A percentile compares a stretch with the other conserved stretches of the same genome.
Evolutionary conservation across 2,888 invertebrate species (phyloP).

Genomic region (Sturmia bella): DNA sequence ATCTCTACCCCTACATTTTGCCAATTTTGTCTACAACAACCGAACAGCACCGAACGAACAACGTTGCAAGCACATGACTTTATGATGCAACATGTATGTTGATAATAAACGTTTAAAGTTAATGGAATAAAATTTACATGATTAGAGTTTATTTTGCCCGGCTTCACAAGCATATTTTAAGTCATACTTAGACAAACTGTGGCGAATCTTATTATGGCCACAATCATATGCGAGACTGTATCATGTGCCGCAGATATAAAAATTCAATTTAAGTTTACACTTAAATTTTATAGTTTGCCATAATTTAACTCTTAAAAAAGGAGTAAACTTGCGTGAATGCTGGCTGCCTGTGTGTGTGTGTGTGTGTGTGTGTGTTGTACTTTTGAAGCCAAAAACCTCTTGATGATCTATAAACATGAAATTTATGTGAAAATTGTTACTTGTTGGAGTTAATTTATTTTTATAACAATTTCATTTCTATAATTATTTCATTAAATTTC

Average conservation of each 20-base stretch:
- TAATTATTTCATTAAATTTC: conserved; percentile 69
- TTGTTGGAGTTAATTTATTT: conserved; percentile 36
- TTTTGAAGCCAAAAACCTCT: conserved; percentile 47
- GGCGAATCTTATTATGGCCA: conserved; percentile 18
- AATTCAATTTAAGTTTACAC: conserved; percentile 69
- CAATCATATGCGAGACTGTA: conserved; percentile 17
- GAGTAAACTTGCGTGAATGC: conserved; percentile 1
- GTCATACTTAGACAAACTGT: conserved; percentile 1
- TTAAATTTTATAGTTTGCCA: conserved; percentile 69
- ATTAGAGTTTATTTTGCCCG: conserved; percentile 64
- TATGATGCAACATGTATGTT: conserved; percentile 50
- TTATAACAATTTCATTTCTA: conserved; percentile 62
- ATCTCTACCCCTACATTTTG: not conserved
- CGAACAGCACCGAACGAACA: not conserved
- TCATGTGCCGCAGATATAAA: conserved; percentile 62
- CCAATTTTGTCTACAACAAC: no score
- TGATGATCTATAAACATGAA: conserved; percentile 62
- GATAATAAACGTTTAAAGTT: conserved; percentile 63
- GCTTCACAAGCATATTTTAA: conserved; percentile 13
- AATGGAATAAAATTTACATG: conserved; percentile 69
- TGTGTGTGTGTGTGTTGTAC: no score
- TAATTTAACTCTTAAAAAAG: conserved; percentile 46
- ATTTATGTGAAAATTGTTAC: conserved; percentile 59
- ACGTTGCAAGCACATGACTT: conserved; percentile 9
- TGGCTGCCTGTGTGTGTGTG: conserved; percentile 4